phyloP scores from a whole-genome alignment of 2,113 vertebrate species.

The Sphaerodactylus townsendi region DNA sequence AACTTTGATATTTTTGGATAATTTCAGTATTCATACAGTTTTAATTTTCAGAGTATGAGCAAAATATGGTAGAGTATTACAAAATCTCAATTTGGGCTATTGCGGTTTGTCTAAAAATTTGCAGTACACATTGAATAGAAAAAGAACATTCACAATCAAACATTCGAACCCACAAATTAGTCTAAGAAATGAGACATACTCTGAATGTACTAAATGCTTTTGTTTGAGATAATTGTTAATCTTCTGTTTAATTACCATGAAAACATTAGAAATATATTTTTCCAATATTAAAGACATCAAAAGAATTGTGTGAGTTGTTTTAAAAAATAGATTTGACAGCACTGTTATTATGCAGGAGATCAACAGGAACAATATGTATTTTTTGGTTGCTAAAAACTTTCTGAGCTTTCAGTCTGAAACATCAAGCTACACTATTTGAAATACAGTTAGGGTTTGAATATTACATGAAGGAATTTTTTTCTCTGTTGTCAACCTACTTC shows the following conservation, averaged over 20 bases:
- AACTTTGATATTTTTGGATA: accelerated
- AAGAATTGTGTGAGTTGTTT: background rate
- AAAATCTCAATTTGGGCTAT: background rate
- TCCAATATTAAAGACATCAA: background rate
- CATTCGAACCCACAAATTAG: background rate
- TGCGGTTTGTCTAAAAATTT: background rate
- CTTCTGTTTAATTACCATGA: background rate
- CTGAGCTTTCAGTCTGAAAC: background rate
- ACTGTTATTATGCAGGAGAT: background rate
- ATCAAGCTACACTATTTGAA: background rate
- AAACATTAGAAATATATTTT: background rate
- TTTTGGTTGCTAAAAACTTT: background rate
- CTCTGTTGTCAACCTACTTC: too few species aligned
- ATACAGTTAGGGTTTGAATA: background rate
- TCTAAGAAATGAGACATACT: background rate
- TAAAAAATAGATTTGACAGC: background rate
- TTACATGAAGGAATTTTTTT: background rate
- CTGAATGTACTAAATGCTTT: background rate
- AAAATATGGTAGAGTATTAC: background rate
- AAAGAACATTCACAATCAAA: background rate
- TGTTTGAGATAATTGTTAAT: background rate
- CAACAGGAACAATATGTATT: background rate
- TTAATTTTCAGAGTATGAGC: background rate
- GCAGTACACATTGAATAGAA: background rate
- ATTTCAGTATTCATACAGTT: accelerated